Evolutionary conservation across 2,888 invertebrate species (phyloP), one percentile per base, ranked within the genome.

Genomic region (Tuta absoluta): DNA sequence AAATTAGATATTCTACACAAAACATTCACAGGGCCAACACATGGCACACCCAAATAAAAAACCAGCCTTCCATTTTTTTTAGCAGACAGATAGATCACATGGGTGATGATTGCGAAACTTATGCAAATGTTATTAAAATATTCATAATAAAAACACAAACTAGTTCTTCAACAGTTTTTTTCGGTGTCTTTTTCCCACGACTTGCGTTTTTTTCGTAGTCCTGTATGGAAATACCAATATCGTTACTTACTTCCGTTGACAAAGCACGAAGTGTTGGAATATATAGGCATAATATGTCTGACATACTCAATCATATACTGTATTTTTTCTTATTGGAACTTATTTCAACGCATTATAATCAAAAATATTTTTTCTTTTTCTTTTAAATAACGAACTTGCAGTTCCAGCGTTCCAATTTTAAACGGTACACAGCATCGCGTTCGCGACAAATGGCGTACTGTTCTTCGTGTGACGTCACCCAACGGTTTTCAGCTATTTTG

Each of bases 401-500:
- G 23, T 53, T 56, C 33, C 28, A 28, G 33, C 17, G 33, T 56
- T 56, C 56, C 56, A 56, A 33, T 33, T 56, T 56, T 33, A 56
- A 56, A 56, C 56, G 56, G 56, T 33, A 33, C 24, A n/a, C 7
- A 28, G 28, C 53, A 24, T 53, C 21, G 49, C 17, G 24, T 24
- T 59, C 17, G 59, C 24, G 59, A 59, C 45, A 60, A 60, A 41
- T 38, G 45, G 45, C 60, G 24, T 45, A 60, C 45, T 60, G 60
- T 60, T 60, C 60, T 4, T 7, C n/a, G n/a, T n/a, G 23, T 61
- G 61, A 61, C 61, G 61, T 61, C 61, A 61, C 10, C n/a, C 49
- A 61, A 61, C 61, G 61, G 61, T 49, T 61, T 61, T 61, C 49
- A 61, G 61, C 49, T 49, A 61, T 33, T 61, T 33, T 19, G 45